phyloP scores from a whole-genome alignment of 2,797 vertebrate species.

The Hipposideros larvatus region DNA sequence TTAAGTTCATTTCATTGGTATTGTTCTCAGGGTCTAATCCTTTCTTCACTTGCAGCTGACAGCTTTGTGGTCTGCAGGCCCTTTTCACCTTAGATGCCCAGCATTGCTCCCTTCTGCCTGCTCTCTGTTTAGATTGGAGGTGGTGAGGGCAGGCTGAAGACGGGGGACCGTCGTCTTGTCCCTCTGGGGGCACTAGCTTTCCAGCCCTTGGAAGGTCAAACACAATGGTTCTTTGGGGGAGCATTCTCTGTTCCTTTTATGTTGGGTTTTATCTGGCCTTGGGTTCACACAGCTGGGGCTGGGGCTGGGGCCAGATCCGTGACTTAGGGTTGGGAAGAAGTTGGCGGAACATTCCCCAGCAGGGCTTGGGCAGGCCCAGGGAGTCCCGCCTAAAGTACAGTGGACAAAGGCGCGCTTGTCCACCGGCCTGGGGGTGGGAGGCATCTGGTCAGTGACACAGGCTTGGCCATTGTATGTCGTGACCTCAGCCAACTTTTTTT shows the following conservation, averaged over 20 bases:
- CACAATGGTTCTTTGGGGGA: constrained; percentile 10
- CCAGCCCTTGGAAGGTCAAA: background rate
- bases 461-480: constrained; percentile 70
- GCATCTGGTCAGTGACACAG: constrained; percentile 78
- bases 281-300: constrained; percentile 72
- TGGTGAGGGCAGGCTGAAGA: background rate
- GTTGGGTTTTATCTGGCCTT: constrained; percentile 65
- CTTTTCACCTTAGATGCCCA: background rate
- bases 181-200: background rate
- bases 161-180: background rate
- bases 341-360: constrained; percentile 73
- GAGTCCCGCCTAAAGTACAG: constrained; percentile 69
- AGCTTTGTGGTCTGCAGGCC: background rate
- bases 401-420: constrained; percentile 80
- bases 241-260: constrained; percentile 26
- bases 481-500: constrained; percentile 74
- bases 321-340: constrained; percentile 71
- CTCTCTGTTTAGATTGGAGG: background rate
- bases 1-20: background rate
- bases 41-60: background rate
- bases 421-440: constrained; percentile 47
- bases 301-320: background rate
- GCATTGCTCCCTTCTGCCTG: background rate
- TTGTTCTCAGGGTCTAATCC: background rate
- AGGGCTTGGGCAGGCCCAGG: constrained; percentile 65